Evolutionary conservation across 2,888 invertebrate species (phyloP).

Genomic region (Lagria hirta): DNA sequence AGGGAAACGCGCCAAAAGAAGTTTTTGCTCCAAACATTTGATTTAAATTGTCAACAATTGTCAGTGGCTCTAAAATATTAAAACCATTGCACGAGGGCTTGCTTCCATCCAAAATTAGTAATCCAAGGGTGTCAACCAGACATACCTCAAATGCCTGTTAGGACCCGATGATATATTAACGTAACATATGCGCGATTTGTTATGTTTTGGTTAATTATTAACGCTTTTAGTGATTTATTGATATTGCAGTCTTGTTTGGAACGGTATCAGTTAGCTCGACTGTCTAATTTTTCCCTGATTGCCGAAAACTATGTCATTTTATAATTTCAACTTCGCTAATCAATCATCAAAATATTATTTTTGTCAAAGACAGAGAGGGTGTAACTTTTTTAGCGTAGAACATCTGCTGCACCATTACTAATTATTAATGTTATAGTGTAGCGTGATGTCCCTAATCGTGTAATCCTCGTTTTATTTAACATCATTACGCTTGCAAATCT

Average conservation of each 20-base stretch:
- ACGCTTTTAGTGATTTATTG: constrained; percentile 24
- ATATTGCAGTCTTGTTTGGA: constrained; percentile 20
- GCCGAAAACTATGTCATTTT: too few relatives aligned
- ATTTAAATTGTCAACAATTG: too few relatives aligned
- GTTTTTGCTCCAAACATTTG: too few relatives aligned
- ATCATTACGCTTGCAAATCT: constrained; percentile 44
- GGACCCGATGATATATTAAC: constrained; percentile 10
- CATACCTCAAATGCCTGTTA: constrained; percentile 7
- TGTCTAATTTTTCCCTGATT: constrained; percentile 1
- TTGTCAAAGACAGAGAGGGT: too few relatives aligned
- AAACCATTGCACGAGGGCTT: constrained; percentile 1
- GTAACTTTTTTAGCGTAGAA: constrained; percentile 45
- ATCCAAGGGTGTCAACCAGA: constrained; percentile 2
- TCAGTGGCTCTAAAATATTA: too few relatives aligned
- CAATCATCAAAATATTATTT: too few relatives aligned
- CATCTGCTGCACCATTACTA: constrained; percentile 43
- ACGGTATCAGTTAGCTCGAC: not conserved
- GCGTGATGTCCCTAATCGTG: constrained; percentile 30
- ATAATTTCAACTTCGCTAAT: too few relatives aligned
- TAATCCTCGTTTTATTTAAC: constrained; percentile 33
- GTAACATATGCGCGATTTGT: constrained; percentile 42
- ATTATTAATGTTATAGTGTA: constrained; percentile 21
- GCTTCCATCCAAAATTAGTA: not conserved
- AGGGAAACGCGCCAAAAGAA: too few relatives aligned
- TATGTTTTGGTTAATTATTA: constrained; percentile 41